Evolutionary conservation across 1,140 invertebrate species (phyloP), one percentile per base, ranked within the genome.

Genomic region (Temnothorax nylanderi): DNA sequence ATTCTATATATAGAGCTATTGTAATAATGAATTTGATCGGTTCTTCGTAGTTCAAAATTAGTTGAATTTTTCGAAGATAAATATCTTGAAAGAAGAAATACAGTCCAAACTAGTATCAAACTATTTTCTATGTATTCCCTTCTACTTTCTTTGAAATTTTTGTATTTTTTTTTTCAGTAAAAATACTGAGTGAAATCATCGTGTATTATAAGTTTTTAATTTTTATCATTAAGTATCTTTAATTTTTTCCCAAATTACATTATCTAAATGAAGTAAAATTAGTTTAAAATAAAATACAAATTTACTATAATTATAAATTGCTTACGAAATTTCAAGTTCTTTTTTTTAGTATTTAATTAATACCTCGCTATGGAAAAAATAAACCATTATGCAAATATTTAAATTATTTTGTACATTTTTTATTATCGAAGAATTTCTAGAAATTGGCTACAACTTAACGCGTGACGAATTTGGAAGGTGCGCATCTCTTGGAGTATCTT

Each of bases 381-480:
- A 58, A 26, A 26, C n/a, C 1, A 32, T 47, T 77, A 60, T 44
- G 0, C 1, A 11, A 76, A 49, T 77, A 60, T 58, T 0, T 3
- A 26, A 75, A 67, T 49, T 34, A 54, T 37, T 65, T 0, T n/a
- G 21, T 34, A 16, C 7, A 47, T 54, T n/a, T 77, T 64, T n/a
- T 18, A 26, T 76, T 60, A 13, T 77, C 11, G 0, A 47, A 47
- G 3, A 77, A 34, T 18, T 62, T 54, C 1, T n/a, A 69, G 5
- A 60, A 81, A 77, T 44, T 32, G 41, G 3, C 21, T 47, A 6
- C 49, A 82, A 67, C 21, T 47, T 44, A 18, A 34, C 26, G 49
- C 18, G 49, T 75, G 37, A 72, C 54, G 32, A 82, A 87, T 67
- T 87, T 49, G 32, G 13, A 69, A 85, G 51, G n/a, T 54, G 47